phyloP scores from a whole-genome alignment of 2,888 invertebrate species.

The Chouioia cunea region DNA sequence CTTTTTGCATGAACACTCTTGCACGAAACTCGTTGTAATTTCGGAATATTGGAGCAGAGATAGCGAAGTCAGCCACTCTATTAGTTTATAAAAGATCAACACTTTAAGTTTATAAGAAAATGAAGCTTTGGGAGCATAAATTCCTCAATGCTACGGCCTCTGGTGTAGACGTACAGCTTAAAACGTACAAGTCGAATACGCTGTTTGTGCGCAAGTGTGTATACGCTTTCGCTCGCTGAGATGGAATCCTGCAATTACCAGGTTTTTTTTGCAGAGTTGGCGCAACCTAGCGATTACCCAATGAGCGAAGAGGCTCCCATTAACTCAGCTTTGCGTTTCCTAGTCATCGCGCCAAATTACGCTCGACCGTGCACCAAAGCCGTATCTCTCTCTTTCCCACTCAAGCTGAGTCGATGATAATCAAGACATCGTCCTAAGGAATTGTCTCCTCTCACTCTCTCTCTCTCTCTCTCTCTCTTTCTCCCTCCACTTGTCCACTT shows the following conservation, averaged over 20 bases:
- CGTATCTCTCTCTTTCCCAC: background rate
- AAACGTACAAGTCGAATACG: too few relatives aligned
- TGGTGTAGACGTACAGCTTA: too few relatives aligned
- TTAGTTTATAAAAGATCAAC: too few relatives aligned
- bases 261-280: slow-evolving; percentile 50
- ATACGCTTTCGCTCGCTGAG: slow-evolving; percentile 2
- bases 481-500: background rate
- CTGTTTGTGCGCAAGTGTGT: slow-evolving; percentile 1
- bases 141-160: too few relatives aligned
- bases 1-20: too few relatives aligned
- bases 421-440: slow-evolving; percentile 39
- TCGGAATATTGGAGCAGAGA: too few relatives aligned
- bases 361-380: background rate
- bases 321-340: slow-evolving; percentile 8
- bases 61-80: too few relatives aligned
- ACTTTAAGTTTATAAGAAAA: too few relatives aligned
- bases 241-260: slow-evolving; percentile 38
- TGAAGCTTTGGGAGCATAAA: too few relatives aligned
- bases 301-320: slow-evolving; percentile 19
- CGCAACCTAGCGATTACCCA: slow-evolving; percentile 32
- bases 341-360: slow-evolving; percentile 35
- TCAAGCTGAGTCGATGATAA: slow-evolving; percentile 17
- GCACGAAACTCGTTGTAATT: too few relatives aligned
- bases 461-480: background rate
- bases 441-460: slow-evolving; percentile 11